phyloP scores from a whole-genome alignment of 2,888 invertebrate species.

The Cotesia congregata region DNA sequence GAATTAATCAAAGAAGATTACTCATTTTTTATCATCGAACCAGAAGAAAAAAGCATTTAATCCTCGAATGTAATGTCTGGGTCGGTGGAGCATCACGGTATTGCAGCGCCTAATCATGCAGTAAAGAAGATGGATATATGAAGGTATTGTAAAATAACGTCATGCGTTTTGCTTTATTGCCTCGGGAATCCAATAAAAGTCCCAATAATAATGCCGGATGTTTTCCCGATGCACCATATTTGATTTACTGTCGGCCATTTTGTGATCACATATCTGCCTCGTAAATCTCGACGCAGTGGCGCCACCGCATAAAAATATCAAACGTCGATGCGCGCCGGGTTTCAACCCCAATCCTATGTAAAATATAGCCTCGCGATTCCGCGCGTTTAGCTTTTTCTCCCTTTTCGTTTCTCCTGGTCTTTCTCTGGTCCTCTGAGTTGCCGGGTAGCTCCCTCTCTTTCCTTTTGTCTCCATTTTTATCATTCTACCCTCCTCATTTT shows the following conservation, averaged over 20 bases:
- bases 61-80: neutral
- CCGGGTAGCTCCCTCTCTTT: slow-evolving; percentile 11
- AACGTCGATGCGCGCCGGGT: slow-evolving; percentile 67
- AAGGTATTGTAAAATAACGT: slow-evolving; percentile 58
- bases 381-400: slow-evolving; percentile 33
- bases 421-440: slow-evolving; percentile 36
- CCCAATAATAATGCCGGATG: slow-evolving; percentile 71
- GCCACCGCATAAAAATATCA: slow-evolving; percentile 69
- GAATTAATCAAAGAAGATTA: slow-evolving; percentile 30
- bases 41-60: slow-evolving; percentile 28
- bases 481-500: slow-evolving; percentile 7
- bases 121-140: slow-evolving; percentile 32
- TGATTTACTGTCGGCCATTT: slow-evolving; percentile 71
- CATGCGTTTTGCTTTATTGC: slow-evolving; percentile 60
- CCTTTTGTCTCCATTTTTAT: neutral
- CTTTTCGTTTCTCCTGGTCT: slow-evolving; percentile 26
- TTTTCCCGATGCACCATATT: slow-evolving; percentile 70
- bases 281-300: slow-evolving; percentile 67
- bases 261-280: slow-evolving; percentile 71
- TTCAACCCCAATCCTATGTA: slow-evolving; percentile 66
- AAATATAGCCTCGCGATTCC: slow-evolving; percentile 67
- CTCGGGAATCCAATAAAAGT: slow-evolving; percentile 67
- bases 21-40: slow-evolving; percentile 40
- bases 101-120: slow-evolving; percentile 13
- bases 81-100: neutral